Evolutionary conservation across 2,797 vertebrate species (phyloP).

Genomic region (Mareca strepera): DNA sequence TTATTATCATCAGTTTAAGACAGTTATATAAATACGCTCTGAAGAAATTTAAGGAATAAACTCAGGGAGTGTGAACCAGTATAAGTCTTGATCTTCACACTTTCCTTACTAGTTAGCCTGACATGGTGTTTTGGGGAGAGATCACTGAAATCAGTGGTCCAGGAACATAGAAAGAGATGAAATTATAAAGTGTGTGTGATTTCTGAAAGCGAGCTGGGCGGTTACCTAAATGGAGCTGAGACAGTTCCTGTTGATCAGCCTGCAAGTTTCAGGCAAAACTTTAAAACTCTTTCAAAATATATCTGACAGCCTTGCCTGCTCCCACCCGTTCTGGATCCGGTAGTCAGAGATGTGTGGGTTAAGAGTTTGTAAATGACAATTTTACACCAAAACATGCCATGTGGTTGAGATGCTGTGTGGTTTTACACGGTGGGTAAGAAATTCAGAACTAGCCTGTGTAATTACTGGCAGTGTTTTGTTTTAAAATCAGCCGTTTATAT

Average conservation of each 20-base stretch:
- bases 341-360: not conserved
- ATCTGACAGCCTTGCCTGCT: not conserved
- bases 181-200: not conserved
- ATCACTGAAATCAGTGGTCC: not conserved
- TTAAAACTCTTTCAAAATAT: not conserved
- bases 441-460: not conserved
- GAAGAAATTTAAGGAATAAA: not conserved
- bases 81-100: not conserved
- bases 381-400: not conserved
- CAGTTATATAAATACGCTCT: not conserved
- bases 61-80: not conserved
- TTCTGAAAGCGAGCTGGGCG: not conserved
- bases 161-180: not conserved
- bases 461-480: conserved; percentile 5
- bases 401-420: not conserved
- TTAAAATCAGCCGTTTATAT: not conserved
- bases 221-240: not conserved
- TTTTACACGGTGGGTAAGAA: not conserved
- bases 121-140: not conserved
- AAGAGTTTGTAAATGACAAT: fast-evolving
- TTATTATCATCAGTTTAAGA: not conserved
- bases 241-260: not conserved
- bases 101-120: not conserved
- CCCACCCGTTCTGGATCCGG: not conserved
- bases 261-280: not conserved